These are phyloP conservation scores for Oryzias melastigma DNA, from an alignment of 2,113 vertebrate species.

Conservation along the genomic window DNA sequence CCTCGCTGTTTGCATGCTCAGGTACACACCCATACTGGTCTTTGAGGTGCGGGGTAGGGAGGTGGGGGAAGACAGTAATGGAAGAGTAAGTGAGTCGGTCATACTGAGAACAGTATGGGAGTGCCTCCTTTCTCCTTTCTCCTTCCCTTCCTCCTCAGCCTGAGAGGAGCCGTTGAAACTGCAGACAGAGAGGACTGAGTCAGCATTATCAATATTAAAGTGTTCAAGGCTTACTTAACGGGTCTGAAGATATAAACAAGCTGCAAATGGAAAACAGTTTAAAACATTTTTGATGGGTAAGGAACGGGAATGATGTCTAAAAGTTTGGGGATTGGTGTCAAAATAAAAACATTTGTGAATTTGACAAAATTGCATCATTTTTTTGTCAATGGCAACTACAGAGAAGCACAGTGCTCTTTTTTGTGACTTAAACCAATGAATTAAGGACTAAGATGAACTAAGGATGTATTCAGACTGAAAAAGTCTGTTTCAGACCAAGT, in stretches of 20 bases:
- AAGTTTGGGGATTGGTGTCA: conserved; percentile 15
- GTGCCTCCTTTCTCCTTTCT: conserved; percentile 89
- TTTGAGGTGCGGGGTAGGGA: conserved; percentile 81
- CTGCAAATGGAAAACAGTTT: background rate
- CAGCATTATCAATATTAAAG: background rate
- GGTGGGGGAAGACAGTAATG: conserved; percentile 83
- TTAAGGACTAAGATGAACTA: no score
- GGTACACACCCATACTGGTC: conserved; percentile 82
- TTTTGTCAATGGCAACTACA: no score
- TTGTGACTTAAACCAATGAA: no score
- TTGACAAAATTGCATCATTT: background rate
- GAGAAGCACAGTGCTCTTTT: no score
- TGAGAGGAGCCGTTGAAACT: conserved; percentile 81
- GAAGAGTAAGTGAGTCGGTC: conserved; percentile 79
- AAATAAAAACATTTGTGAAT: conserved; percentile 1
- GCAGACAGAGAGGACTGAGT: conserved; percentile 20
- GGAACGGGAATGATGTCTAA: conserved; percentile 4
- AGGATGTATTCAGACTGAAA: no score
- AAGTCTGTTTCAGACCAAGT: no score
- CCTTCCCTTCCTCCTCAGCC: conserved; percentile 87
- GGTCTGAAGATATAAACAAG: background rate
- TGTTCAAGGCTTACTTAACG: no score
- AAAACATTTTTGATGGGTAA: background rate
- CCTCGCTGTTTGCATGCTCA: background rate
- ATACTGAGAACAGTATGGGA: conserved; percentile 83